These are phyloP conservation scores for Icerya purchasi DNA, from an alignment of 2,888 invertebrate species.

Conservation along the genomic window DNA sequence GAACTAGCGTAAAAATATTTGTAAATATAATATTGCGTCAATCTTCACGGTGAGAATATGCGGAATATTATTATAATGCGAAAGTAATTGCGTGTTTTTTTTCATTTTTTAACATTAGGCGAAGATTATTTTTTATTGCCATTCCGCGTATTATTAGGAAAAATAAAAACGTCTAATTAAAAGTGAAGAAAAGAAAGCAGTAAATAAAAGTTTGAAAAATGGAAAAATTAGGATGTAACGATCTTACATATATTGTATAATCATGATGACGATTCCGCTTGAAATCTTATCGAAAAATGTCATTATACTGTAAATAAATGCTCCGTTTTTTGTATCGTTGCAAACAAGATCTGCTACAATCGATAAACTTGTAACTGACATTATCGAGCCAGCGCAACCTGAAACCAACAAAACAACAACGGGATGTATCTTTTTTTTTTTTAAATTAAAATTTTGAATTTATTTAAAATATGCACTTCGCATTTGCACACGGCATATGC, in stretches of 20 bases:
- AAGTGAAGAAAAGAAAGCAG: background rate
- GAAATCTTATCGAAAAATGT: constrained; percentile 83
- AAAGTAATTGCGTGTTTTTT: no score
- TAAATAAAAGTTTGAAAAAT: background rate
- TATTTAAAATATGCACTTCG: no score
- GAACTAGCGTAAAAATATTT: no score
- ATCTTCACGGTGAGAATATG: no score
- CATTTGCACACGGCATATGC: no score
- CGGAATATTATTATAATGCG: no score
- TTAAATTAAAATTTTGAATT: background rate
- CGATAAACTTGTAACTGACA: constrained; percentile 69
- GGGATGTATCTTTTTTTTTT: background rate
- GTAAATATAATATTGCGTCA: no score
- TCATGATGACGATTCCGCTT: constrained; percentile 62
- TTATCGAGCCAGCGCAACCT: constrained; percentile 58
- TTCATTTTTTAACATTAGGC: no score
- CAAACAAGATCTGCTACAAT: constrained; percentile 79
- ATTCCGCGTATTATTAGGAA: no score
- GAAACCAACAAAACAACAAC: constrained; percentile 2
- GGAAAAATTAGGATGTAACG: background rate
- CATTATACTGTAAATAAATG: constrained; percentile 78
- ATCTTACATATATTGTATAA: constrained; percentile 58
- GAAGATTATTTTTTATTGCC: no score
- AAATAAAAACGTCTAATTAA: background rate
- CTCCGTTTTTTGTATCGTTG: constrained; percentile 63